phyloP scores from a whole-genome alignment of 2,113 vertebrate species.

The Pontoporia blainvillei region DNA sequence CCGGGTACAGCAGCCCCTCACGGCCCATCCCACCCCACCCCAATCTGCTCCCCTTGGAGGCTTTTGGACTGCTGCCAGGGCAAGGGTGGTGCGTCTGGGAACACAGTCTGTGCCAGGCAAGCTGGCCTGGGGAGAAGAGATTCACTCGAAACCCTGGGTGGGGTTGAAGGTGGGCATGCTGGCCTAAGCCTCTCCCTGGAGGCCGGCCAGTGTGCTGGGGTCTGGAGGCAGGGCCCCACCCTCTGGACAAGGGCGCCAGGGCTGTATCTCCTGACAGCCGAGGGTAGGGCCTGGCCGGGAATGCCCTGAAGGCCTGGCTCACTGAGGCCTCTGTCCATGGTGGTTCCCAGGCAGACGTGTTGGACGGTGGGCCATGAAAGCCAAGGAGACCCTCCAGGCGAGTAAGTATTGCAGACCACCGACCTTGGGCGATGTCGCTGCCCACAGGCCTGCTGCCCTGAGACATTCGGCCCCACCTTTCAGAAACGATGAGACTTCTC shows the following conservation, averaged over 20 bases:
- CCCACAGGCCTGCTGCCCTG: background rate
- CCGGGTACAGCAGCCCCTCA: background rate
- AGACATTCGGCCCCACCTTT: background rate
- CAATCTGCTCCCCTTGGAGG: background rate
- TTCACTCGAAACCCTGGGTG: background rate
- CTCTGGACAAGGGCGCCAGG: background rate
- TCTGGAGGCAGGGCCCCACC: background rate
- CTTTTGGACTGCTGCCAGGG: background rate
- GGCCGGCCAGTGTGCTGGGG: background rate
- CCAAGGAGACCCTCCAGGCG: background rate
- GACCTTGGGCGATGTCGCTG: background rate
- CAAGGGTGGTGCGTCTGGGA: too few relatives aligned
- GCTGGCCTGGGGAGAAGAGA: background rate
- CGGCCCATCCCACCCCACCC: rapidly evolving
- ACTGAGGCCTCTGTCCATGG: background rate
- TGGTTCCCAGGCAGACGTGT: background rate
- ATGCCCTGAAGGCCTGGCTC: background rate
- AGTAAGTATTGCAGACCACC: background rate
- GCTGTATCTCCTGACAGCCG: background rate
- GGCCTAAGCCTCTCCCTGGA: background rate
- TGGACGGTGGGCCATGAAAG: background rate
- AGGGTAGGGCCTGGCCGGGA: background rate
- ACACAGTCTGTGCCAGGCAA: background rate
- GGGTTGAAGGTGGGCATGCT: background rate
- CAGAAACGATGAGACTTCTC: background rate